Base-by-base conservation (phyloP, 2,888 invertebrate genomes). In the Mesorhabditis sp. region DNA sequence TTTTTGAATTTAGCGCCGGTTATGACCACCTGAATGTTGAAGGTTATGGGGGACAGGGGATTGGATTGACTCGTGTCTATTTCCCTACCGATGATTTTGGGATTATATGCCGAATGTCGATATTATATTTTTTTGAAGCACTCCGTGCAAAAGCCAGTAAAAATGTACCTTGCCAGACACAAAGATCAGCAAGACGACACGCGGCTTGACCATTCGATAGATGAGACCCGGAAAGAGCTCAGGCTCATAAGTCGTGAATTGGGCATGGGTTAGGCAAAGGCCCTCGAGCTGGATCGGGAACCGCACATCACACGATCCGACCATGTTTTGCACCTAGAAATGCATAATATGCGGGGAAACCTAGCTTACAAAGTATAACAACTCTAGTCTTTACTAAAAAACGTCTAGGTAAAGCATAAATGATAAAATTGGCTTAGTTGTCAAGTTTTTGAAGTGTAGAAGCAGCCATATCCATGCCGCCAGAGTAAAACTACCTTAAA, bases 161-260 rank as follows among this genome's bases (percentile, higher is more conserved):
- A 43, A 72, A 41, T 45, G 5, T 78, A 98, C 91, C 90, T 98
- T 99, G 69, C 98, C 98, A 87, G 96, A 97, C 0, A 98, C 97
- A 89, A 99, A 99, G 87, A 99, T 96, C 10, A 99, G 89, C 74
- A 98, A 88, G 4, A 97, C 97, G 77, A 98, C 91, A 78, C 94
- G 90, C 0, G 97, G 97, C 83, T 93, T 92, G 62, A 97, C 43
- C 69, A 67, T 82, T 82, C 97, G 90, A 87, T 98, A 98, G 70
- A 98, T 94, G 45, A 98, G 89, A n/a, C 97, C 98, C 5, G 98
- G 96, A 88, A 98, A 98, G 69, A 98, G 88, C 88, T 98, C 98
- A 0, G 98, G 97, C 87, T 98, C 98, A 86, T 98, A 98, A 68
- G 93, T 90, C 67, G 72, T 72, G 86, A 92, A 93, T 86, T 92